Percentiles rank a stretch among this genome's conserved stretches.
These are phyloP conservation scores for Aldrovandia affinis DNA, from an alignment of 2,797 vertebrate genomes.

Conservation along the genomic window DNA sequence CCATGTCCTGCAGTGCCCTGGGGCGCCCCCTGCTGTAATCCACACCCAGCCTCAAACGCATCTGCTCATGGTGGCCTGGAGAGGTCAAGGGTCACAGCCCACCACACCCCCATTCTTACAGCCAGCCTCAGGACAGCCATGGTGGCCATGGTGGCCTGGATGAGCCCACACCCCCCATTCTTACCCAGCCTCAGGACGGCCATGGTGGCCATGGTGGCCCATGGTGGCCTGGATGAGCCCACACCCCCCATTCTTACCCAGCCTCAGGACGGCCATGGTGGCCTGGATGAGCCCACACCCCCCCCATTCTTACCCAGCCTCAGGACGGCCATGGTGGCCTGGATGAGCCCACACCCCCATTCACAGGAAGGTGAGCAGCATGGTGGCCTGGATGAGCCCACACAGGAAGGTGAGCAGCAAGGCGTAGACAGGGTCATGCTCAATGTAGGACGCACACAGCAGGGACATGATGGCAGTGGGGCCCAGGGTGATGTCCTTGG, in stretches of 20 bases:
- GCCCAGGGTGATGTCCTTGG: constrained; percentile 92
- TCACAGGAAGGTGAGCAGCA: too few species aligned
- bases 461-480: constrained; percentile 98
- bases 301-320: constrained; percentile 80
- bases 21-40: too few species aligned
- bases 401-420: constrained; percentile 88
- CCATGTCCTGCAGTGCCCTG: too few species aligned
- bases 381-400: constrained; percentile 85
- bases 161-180: constrained; percentile 24
- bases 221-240: too few species aligned
- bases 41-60: constrained; percentile 84
- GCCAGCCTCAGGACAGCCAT: constrained; percentile 75
- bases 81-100: not conserved
- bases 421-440: constrained; percentile 75
- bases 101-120: constrained; percentile 65
- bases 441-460: constrained; percentile 83
- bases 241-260: constrained; percentile 75
- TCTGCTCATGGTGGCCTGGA: too few species aligned
- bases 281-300: not conserved
- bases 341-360: not conserved
- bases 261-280: constrained; percentile 83
- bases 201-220: constrained; percentile 64
- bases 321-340: constrained; percentile 80
- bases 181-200: constrained; percentile 87
- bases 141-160: too few species aligned